A percentile compares a stretch with the other conserved stretches of the same genome.
Evolutionary conservation across 2,797 vertebrate genomes (phyloP).

Genomic region (Eutrigla gurnardus): DNA sequence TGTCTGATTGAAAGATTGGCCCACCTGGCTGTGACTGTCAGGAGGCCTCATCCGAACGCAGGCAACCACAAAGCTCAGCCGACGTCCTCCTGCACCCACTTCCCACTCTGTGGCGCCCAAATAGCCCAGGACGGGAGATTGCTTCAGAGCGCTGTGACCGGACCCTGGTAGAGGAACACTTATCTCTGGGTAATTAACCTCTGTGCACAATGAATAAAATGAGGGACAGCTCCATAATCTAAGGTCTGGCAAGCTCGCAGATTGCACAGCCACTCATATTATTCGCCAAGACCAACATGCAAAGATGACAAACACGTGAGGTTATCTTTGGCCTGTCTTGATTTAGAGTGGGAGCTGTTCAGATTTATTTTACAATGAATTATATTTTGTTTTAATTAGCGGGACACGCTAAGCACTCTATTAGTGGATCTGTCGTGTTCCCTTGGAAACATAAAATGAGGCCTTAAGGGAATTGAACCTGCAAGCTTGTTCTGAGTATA

Average conservation of each 20-base stretch:
- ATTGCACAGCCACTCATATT: constrained; percentile 74
- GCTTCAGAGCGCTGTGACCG: constrained; percentile 64
- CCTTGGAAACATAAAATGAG: constrained; percentile 44
- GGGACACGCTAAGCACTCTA: constrained; percentile 43
- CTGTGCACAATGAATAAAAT: constrained; percentile 82
- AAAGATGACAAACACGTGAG: constrained; percentile 77
- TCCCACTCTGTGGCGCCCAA: constrained; percentile 63
- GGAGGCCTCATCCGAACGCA: constrained; percentile 72
- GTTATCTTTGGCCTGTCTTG: constrained; percentile 68
- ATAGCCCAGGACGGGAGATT: constrained; percentile 75
- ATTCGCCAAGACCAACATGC: constrained; percentile 74
- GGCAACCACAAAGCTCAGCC: constrained; percentile 73
- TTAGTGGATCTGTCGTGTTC: constrained; percentile 39
- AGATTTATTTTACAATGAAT: constrained; percentile 63
- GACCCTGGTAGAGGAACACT: constrained; percentile 74
- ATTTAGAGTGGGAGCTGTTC: constrained; percentile 59
- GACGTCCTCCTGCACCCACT: constrained; percentile 46
- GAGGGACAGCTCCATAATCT: constrained; percentile 82
- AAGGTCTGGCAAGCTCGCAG: constrained; percentile 75
- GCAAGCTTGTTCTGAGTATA: constrained; percentile 24
- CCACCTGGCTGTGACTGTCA: constrained; percentile 77
- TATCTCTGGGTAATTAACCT: constrained; percentile 84
- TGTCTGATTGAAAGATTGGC: constrained; percentile 84
- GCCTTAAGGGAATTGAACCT: constrained; percentile 39
- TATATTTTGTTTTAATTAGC: constrained; percentile 76